Conservation (phyloP, 1,140 invertebrate species). For the Magallana angulata region DNA sequence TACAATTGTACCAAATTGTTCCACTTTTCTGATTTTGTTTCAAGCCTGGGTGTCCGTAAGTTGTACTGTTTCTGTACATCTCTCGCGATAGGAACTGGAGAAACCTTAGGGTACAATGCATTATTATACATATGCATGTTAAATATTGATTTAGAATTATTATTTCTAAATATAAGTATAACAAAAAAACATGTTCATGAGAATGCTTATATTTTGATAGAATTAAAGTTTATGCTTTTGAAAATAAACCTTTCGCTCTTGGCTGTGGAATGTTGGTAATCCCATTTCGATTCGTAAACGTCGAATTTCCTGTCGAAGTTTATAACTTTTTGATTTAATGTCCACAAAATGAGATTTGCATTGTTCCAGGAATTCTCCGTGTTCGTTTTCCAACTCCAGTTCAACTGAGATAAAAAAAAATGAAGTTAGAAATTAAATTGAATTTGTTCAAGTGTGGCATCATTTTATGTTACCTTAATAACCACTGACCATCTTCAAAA, state of each 20-base stretch:
- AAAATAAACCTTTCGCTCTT: background rate
- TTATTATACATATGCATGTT: too few species aligned
- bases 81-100: background rate
- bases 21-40: background rate
- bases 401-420: background rate
- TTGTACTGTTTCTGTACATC: background rate
- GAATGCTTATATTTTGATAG: too few species aligned
- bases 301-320: background rate
- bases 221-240: too few species aligned
- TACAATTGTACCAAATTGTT: background rate
- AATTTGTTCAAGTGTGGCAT: background rate
- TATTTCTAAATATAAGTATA: too few species aligned
- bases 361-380: background rate
- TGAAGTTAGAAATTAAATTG: background rate
- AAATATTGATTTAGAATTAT: too few species aligned
- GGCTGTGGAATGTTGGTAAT: background rate
- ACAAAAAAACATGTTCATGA: too few species aligned
- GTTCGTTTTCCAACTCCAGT: conserved; percentile 14
- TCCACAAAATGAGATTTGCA: background rate
- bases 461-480: too few species aligned
- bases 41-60: background rate
- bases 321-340: background rate
- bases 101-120: background rate
- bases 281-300: background rate
- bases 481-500: background rate